Base-by-base conservation (phyloP, 2,113 vertebrate genomes). In the Oryzias javanicus region DNA sequence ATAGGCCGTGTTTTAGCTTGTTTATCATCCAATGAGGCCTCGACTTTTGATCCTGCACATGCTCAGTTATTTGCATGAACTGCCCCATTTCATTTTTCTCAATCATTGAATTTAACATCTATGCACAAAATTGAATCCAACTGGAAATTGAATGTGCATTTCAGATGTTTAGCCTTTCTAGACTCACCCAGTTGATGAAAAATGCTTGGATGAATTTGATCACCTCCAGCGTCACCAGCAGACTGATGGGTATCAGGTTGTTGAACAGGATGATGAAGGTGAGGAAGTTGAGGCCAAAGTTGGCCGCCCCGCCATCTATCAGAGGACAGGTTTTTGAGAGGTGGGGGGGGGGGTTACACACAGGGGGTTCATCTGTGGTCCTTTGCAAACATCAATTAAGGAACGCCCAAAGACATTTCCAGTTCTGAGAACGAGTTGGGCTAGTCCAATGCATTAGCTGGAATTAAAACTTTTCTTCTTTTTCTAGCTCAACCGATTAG, bases 231-330 rank as follows among this genome's bases (percentile, higher is more conserved):
- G 97, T 99, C 83, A 99, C 97, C 90, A 99, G 87, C 29, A 99
- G 93, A 78, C 97, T 99, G 91, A 99, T 99, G 54, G 97, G 97
- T 74, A 99, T 99, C 81, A 99, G 93, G 84, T 99, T 99, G 90
- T 99, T 99, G 94, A 98, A 99, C 80, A 99, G 95, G 90, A 99
- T 99, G 81, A 99, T 99, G 79, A 99, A 99, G 67, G 97, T 99
- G 88, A 99, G 92, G 89, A 99, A 99, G 91, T 99, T 99, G 82
- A 98, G 89, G 81, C 96, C 97, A 77, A 98, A 99, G 90, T 98
- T 98, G 74, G 91, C 95, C 8, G 97, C 95, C 40, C 95, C 96
- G 54, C 95, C 96, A 90, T 98, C 97, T 99, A 91, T 84, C 42
- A 79, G 63, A 53, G 74, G 60, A 91, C 25, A 55, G 78, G 72